These are phyloP conservation scores for Pilophorus perplexus DNA, from an alignment of 2,888 invertebrate species.

Conservation along the genomic window DNA sequence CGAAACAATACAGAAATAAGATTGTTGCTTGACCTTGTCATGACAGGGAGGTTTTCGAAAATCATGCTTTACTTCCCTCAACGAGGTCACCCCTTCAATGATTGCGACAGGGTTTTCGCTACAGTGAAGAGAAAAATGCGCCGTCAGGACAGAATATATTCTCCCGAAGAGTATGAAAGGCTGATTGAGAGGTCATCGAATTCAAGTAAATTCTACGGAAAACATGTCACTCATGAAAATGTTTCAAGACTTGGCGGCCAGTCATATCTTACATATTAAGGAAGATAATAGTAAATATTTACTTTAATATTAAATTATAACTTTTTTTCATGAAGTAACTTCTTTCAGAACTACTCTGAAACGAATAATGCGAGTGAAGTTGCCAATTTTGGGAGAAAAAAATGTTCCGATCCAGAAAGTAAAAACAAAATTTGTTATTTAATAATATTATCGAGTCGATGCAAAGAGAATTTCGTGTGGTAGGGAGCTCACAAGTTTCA, in stretches of 20 bases:
- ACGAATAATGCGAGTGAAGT: no score
- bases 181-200: slow-evolving; percentile 6
- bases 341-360: no score
- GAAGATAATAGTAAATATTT: no score
- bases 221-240: slow-evolving; percentile 7
- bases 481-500: no score
- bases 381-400: no score
- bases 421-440: no score
- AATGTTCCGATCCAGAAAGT: no score
- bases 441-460: no score
- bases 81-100: slow-evolving; percentile 13
- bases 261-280: no score
- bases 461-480: no score
- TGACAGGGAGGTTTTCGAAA: not conserved
- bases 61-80: slow-evolving; percentile 14
- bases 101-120: slow-evolving; percentile 9
- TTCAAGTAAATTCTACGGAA: not conserved
- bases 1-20: not conserved
- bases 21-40: not conserved
- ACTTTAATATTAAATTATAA: no score
- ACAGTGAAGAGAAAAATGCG: slow-evolving; percentile 1
- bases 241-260: not conserved
- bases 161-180: slow-evolving; percentile 11
- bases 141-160: not conserved
- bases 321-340: no score